Conservation (phyloP, 2,113 vertebrate genomes). For the Thermophis baileyi region DNA sequence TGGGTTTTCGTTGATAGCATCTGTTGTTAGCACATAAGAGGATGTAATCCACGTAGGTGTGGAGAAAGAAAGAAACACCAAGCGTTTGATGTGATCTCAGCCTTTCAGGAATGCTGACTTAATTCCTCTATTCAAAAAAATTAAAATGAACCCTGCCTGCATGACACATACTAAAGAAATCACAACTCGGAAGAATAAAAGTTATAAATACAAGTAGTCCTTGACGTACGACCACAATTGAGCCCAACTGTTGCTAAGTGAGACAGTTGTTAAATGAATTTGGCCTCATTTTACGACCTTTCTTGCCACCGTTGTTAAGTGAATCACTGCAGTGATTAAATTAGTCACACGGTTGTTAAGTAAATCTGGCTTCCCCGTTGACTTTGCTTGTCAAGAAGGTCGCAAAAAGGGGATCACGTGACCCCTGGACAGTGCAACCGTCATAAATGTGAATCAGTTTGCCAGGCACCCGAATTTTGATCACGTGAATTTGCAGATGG, state of each 20-base stretch:
- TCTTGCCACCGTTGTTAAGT: background rate
- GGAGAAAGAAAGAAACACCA: background rate
- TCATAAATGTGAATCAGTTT: too few relatives aligned
- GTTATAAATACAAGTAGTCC: slow-evolving; percentile 11
- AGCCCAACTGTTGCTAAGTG: background rate
- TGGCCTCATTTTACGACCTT: too few relatives aligned
- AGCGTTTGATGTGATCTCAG: slow-evolving; percentile 26
- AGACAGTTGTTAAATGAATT: background rate
- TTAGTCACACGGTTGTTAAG: background rate
- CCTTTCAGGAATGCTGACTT: slow-evolving; percentile 37
- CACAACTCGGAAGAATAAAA: slow-evolving; percentile 39
- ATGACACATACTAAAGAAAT: background rate
- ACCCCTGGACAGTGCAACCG: too few relatives aligned
- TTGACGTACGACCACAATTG: background rate
- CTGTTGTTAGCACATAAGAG: background rate
- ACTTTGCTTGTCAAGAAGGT: too few relatives aligned
- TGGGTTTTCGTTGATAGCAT: background rate
- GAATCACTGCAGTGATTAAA: background rate
- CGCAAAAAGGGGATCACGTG: too few relatives aligned
- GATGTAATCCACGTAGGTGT: background rate
- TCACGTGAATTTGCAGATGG: too few relatives aligned
- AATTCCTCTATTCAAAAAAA: background rate
- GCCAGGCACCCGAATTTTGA: too few relatives aligned
- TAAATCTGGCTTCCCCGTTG: too few relatives aligned
- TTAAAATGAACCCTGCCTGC: fast-evolving